These are phyloP conservation scores for Mormyrus proboscirostris DNA, from an alignment of 2,797 vertebrate genomes.

Conservation along the genomic window DNA sequence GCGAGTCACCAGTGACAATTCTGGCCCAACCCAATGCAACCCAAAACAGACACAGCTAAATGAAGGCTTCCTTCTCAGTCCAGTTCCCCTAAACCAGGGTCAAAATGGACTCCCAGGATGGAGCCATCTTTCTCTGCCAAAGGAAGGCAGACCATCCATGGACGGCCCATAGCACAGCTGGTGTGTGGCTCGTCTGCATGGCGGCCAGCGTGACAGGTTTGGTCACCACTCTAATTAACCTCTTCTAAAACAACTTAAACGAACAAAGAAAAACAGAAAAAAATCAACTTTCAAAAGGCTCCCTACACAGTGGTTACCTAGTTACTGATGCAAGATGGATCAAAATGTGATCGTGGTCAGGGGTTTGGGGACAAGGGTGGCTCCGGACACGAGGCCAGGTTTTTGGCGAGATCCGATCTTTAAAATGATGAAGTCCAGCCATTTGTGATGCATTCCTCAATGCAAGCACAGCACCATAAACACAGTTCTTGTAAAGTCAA, in stretches of 20 bases:
- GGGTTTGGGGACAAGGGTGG: background rate
- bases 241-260: background rate
- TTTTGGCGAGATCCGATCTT: background rate
- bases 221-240: background rate
- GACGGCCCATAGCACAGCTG: background rate
- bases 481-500: background rate
- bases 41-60: slow-evolving; percentile 2
- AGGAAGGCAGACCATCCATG: background rate
- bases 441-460: background rate
- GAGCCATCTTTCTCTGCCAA: background rate
- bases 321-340: background rate
- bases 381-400: background rate
- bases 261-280: background rate
- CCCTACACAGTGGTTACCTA: background rate
- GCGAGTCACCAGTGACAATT: background rate
- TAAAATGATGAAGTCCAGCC: background rate
- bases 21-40: background rate
- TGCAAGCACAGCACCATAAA: background rate
- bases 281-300: background rate
- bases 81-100: background rate
- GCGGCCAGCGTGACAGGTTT: background rate
- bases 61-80: background rate
- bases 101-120: background rate
- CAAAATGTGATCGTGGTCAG: background rate
- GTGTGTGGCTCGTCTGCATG: background rate